phyloP scores from a whole-genome alignment of 2,113 vertebrate genomes.

The Chloropsis hardwickii region DNA sequence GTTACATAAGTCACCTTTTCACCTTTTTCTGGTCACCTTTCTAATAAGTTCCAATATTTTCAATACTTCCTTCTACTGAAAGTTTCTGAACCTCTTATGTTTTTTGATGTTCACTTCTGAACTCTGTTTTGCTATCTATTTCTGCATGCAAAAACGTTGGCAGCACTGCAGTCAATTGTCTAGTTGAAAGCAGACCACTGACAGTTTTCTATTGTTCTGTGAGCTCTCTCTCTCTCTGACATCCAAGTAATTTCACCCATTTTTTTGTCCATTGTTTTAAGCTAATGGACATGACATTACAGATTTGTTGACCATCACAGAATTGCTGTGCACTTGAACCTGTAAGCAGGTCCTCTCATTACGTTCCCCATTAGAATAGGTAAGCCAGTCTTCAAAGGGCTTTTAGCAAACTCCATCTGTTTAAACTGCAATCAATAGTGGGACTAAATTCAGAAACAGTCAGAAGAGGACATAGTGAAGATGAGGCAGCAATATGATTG shows the following conservation, averaged over 20 bases:
- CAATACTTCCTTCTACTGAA: neutral
- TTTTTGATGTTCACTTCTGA: neutral
- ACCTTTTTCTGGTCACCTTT: neutral
- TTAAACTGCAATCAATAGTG: neutral
- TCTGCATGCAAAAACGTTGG: neutral
- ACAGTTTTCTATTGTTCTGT: neutral
- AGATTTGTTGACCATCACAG: neutral
- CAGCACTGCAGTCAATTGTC: neutral
- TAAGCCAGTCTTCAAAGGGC: neutral
- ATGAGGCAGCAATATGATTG: neutral
- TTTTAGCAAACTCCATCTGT: neutral
- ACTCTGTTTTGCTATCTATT: neutral
- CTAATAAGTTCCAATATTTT: neutral
- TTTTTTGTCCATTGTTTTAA: neutral
- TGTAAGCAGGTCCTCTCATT: neutral
- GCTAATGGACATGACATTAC: neutral
- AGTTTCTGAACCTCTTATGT: neutral
- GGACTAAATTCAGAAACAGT: neutral
- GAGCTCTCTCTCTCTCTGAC: neutral
- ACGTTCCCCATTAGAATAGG: neutral
- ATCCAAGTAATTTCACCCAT: neutral
- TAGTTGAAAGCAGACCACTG: neutral
- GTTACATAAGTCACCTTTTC: neutral
- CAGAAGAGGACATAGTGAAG: neutral
- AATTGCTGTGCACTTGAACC: neutral